Evolutionary conservation across 1,140 invertebrate genomes (phyloP).

Genomic region (Notospermus geniculatus): DNA sequence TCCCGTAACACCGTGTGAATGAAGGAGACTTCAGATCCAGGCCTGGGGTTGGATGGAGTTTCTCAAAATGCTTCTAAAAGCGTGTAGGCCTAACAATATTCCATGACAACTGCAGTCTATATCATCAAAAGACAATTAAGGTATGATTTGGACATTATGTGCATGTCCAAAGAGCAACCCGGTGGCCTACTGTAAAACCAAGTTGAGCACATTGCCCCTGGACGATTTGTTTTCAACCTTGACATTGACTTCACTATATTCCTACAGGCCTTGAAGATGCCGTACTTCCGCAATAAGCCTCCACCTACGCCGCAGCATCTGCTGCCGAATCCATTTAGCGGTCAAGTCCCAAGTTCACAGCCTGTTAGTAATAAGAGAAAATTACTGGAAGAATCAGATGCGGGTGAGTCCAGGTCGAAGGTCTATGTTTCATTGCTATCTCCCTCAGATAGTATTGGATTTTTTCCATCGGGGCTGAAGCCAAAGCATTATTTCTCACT

Average conservation of each 20-base stretch:
- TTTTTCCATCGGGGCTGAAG: neutral
- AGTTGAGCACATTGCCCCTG: too few species aligned
- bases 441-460: neutral
- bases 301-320: conserved; percentile 76
- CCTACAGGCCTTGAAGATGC: conserved; percentile 56
- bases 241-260: conserved; percentile 8
- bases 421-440: too few species aligned
- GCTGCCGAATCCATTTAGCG: conserved; percentile 62
- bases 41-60: neutral
- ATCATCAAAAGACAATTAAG: too few species aligned
- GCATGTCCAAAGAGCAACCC: too few species aligned
- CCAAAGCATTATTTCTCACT: neutral
- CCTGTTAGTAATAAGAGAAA: conserved; percentile 1
- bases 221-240: too few species aligned
- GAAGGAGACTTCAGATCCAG: neutral
- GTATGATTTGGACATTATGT: too few species aligned
- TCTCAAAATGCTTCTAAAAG: neutral
- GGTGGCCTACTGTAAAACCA: too few species aligned
- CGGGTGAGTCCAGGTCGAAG: too few species aligned
- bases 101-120: too few species aligned
- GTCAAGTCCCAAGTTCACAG: neutral
- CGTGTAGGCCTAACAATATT: neutral
- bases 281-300: conserved; percentile 77
- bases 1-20: neutral
- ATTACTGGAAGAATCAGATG: neutral